Conservation (phyloP, 2,113 vertebrate species). For the Sphaerodactylus townsendi region DNA sequence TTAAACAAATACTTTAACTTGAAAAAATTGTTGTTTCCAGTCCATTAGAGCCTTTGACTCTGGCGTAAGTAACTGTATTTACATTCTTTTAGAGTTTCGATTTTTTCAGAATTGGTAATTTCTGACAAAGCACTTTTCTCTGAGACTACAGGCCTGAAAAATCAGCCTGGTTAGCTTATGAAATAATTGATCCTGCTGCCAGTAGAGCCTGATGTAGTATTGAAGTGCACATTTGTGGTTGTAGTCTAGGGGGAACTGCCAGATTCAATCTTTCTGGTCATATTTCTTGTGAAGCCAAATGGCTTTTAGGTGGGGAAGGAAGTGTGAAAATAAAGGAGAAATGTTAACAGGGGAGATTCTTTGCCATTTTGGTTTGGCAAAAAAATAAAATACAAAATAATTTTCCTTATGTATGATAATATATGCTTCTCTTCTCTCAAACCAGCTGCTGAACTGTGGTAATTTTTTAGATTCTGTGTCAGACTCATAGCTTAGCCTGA, state of each 20-base stretch:
- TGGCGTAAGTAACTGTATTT: not conserved
- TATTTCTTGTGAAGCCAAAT: not conserved
- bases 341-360: not conserved
- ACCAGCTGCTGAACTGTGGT: not conserved
- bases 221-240: not conserved
- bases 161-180: slow-evolving; percentile 1
- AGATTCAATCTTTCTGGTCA: slow-evolving; percentile 3
- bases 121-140: not conserved
- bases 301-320: not conserved
- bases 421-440: not conserved
- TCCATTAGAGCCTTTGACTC: too few species aligned
- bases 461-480: not conserved
- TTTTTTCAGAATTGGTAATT: not conserved
- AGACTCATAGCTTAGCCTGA: not conserved
- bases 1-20: too few species aligned
- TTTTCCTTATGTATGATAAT: not conserved
- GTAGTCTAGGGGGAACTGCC: not conserved
- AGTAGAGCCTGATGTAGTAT: not conserved
- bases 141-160: not conserved
- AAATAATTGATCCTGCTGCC: slow-evolving; percentile 14
- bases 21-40: too few species aligned
- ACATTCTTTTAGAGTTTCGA: not conserved
- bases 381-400: not conserved
- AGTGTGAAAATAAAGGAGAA: not conserved
- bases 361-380: not conserved